Percentiles rank a stretch among this genome's conserved stretches.
Conservation (phyloP, 2,797 vertebrate species). For the Garrulus glandarius region DNA sequence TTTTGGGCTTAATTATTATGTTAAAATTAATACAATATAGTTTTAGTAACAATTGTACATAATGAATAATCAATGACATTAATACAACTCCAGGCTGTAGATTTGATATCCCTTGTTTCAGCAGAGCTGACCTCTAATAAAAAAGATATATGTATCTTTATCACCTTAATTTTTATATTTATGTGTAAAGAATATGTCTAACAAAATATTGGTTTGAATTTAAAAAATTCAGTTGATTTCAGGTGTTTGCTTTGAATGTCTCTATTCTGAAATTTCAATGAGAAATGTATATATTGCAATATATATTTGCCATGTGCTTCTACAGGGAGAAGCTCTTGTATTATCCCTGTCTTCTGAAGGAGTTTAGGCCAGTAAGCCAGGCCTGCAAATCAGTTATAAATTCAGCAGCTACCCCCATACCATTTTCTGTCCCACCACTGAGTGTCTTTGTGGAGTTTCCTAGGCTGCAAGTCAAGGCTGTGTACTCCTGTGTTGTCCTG, state of each 20-base stretch:
- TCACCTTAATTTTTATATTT: not conserved
- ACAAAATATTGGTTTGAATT: not conserved
- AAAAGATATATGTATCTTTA: fast-evolving
- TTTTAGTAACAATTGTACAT: not conserved
- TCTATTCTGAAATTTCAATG: not conserved
- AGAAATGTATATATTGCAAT: not conserved
- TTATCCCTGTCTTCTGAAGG: not conserved
- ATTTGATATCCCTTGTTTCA: not conserved
- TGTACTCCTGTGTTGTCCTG: not conserved
- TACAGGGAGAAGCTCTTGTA: not conserved
- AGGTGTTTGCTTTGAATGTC: not conserved
- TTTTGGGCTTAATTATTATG: not conserved
- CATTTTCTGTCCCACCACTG: not conserved
- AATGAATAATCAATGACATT: not conserved
- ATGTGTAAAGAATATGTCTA: not conserved
- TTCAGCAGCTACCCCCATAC: not conserved
- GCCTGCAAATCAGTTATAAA: not conserved
- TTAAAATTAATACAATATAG: not conserved
- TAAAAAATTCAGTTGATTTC: not conserved
- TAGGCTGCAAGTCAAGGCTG: not conserved
- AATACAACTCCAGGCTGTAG: not conserved
- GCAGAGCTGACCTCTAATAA: not conserved
- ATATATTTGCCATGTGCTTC: not conserved
- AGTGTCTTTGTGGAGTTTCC: not conserved
- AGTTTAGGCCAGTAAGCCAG: not conserved